These are phyloP conservation scores for Brachirus orientalis DNA, from an alignment of 2,113 vertebrate genomes.

Conservation along the genomic window DNA sequence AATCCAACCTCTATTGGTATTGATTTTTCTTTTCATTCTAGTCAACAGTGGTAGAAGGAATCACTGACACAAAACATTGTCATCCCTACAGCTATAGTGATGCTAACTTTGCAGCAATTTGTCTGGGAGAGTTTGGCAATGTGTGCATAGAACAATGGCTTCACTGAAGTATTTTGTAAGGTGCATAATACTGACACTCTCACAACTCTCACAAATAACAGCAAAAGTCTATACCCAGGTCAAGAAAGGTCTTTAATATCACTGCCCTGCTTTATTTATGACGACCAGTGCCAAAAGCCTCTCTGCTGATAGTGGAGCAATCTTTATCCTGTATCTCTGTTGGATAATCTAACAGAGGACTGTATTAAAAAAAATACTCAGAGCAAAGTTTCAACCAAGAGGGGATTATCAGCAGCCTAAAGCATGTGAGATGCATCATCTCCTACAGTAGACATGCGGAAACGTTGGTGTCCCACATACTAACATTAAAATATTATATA, in stretches of 20 bases:
- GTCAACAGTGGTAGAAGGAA: background rate
- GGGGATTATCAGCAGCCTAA: slow-evolving; percentile 25
- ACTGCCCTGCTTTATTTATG: slow-evolving; percentile 61
- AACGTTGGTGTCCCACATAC: slow-evolving; percentile 12
- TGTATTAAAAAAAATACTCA: slow-evolving; percentile 68
- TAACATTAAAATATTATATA: slow-evolving; percentile 25
- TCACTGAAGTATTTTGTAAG: slow-evolving; percentile 33
- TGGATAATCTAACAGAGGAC: slow-evolving; percentile 48
- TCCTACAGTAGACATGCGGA: background rate
- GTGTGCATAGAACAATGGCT: slow-evolving; percentile 35
- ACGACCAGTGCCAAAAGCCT: slow-evolving; percentile 57
- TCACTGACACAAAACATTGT: background rate
- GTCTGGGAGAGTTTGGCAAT: slow-evolving; percentile 21
- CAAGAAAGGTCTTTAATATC: slow-evolving; percentile 63
- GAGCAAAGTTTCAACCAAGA: slow-evolving; percentile 61
- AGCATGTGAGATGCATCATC: background rate
- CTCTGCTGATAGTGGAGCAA: slow-evolving; percentile 66
- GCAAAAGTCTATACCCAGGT: slow-evolving; percentile 37
- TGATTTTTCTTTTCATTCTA: background rate
- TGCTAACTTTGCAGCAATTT: background rate
- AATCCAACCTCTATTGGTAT: background rate
- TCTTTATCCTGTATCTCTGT: slow-evolving; percentile 67
- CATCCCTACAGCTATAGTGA: background rate
- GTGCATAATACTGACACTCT: slow-evolving; percentile 53
- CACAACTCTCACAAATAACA: slow-evolving; percentile 69